Evolutionary conservation across 2,888 invertebrate species (phyloP).

Genomic region (Amphipoea lucens): DNA sequence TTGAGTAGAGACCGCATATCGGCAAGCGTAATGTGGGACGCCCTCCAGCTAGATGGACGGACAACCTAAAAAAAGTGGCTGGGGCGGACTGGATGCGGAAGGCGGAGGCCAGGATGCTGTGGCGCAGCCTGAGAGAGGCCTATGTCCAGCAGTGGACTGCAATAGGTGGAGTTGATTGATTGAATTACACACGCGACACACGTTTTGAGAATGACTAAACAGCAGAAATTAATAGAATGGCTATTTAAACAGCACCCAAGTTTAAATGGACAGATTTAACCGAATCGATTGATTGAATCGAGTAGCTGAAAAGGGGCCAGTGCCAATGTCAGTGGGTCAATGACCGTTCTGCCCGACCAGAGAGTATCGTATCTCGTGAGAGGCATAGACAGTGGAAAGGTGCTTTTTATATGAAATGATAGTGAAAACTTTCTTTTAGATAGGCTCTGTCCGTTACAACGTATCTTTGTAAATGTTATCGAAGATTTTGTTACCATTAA

Average conservation of each 20-base stretch:
- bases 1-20: too few relatives aligned
- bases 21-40: too few relatives aligned
- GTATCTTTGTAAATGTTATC: slow-evolving; percentile 45
- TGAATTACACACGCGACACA: slow-evolving; percentile 24
- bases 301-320: slow-evolving; percentile 57
- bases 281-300: slow-evolving; percentile 49
- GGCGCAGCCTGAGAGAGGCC: too few relatives aligned
- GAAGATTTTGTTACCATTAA: slow-evolving; percentile 10
- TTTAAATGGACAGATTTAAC: slow-evolving; percentile 51
- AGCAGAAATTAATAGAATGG: slow-evolving; percentile 43
- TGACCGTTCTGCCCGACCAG: slow-evolving; percentile 48
- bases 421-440: slow-evolving; percentile 65
- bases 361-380: slow-evolving; percentile 48
- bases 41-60: too few relatives aligned
- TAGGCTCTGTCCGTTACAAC: slow-evolving; percentile 30
- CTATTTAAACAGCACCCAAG: slow-evolving; percentile 38
- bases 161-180: too few relatives aligned
- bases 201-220: slow-evolving; percentile 38
- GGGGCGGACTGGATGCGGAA: too few relatives aligned
- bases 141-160: too few relatives aligned
- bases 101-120: too few relatives aligned
- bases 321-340: slow-evolving; percentile 68
- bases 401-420: slow-evolving; percentile 53
- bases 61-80: too few relatives aligned
- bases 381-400: slow-evolving; percentile 57